A percentile compares a stretch with the other conserved stretches of the same genome.
Conservation (phyloP, 2,888 invertebrate species). For the Pyrrhosoma nymphula region DNA sequence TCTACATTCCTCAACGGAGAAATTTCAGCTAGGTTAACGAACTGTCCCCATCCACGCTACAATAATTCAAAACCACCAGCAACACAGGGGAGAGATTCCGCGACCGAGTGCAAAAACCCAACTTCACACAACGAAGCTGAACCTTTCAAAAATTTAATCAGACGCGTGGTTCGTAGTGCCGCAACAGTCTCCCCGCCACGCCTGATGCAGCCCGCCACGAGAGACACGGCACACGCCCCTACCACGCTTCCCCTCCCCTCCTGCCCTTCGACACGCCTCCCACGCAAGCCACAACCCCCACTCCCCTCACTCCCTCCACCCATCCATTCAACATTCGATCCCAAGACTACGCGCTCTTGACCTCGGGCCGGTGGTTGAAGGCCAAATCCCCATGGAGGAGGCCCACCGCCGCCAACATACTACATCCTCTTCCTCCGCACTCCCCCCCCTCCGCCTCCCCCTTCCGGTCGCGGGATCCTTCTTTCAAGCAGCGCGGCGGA, state of each 20-base stretch:
- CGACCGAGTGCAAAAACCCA: too few relatives aligned
- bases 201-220: background rate
- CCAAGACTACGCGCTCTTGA: background rate
- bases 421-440: background rate
- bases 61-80: too few relatives aligned
- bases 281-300: background rate
- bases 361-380: constrained; percentile 24
- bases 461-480: constrained; percentile 22
- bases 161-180: too few relatives aligned
- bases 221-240: background rate
- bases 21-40: too few relatives aligned
- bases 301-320: background rate
- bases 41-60: too few relatives aligned
- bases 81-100: too few relatives aligned
- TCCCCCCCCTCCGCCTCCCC: background rate
- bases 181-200: background rate
- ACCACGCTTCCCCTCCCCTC: background rate
- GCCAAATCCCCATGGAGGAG: background rate
- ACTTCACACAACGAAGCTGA: too few relatives aligned
- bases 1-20: too few relatives aligned
- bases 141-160: too few relatives aligned
- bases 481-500: background rate
- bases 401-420: background rate
- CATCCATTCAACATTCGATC: constrained; percentile 17
- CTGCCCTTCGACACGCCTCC: background rate